Conservation (phyloP, 2,797 vertebrate genomes). For the Limnodromus scolopaceus region DNA sequence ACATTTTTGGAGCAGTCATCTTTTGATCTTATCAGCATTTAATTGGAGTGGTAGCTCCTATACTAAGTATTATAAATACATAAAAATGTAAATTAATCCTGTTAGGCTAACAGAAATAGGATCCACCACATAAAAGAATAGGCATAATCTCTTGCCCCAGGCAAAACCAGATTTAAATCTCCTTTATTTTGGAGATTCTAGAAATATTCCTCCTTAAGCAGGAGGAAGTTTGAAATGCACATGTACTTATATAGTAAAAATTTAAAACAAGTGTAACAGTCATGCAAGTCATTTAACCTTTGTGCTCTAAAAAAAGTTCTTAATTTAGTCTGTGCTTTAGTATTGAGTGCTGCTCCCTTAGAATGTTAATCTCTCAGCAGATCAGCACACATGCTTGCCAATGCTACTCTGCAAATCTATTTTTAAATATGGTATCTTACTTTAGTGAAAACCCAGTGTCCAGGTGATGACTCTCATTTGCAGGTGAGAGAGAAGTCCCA, state of each 20-base stretch:
- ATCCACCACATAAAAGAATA: not conserved
- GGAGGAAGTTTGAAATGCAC: not conserved
- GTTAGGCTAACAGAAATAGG: not conserved
- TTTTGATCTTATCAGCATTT: not conserved
- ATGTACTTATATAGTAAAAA: accelerated
- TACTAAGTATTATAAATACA: not conserved
- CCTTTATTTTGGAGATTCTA: not conserved
- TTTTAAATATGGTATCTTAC: constrained; percentile 73
- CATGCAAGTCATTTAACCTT: not conserved
- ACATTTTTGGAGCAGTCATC: not conserved
- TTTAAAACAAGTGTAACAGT: not conserved
- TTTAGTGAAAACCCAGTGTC: constrained; percentile 91
- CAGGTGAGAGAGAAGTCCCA: not conserved
- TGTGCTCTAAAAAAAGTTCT: not conserved
- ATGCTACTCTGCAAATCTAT: not conserved
- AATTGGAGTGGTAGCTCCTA: not conserved
- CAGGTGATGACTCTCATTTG: constrained; percentile 36
- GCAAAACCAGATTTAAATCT: not conserved
- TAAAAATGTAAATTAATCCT: not conserved
- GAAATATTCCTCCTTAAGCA: not conserved
- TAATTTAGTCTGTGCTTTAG: not conserved
- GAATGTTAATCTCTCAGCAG: not conserved
- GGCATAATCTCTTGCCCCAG: not conserved
- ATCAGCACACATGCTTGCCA: not conserved
- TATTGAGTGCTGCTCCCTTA: not conserved